A percentile compares a stretch with the other conserved stretches of the same genome.
These are phyloP conservation scores for Tridacna gigas DNA, from an alignment of 2,888 invertebrate species.

Conservation along the genomic window DNA sequence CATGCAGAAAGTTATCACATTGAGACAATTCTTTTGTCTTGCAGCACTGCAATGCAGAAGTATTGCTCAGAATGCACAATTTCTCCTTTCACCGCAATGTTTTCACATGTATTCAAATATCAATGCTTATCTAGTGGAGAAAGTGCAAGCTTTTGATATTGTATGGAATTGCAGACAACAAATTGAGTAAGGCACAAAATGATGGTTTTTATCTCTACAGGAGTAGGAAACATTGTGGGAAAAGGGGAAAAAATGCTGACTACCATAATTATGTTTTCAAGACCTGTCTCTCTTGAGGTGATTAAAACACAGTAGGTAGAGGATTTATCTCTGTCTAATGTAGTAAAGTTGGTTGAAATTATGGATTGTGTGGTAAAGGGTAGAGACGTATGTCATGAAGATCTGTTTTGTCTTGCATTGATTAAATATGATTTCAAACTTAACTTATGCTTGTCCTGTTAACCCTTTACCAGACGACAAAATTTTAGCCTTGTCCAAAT, in stretches of 20 bases:
- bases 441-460: not conserved
- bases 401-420: not conserved
- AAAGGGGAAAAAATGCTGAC: too few species aligned
- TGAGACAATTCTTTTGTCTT: not conserved
- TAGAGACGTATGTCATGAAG: not conserved
- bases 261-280: too few species aligned
- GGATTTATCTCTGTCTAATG: too few species aligned
- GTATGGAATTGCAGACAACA: too few species aligned
- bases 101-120: not conserved
- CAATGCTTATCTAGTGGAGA: too few species aligned
- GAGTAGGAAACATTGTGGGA: not conserved
- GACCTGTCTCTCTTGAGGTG: too few species aligned
- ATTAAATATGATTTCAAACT: not conserved
- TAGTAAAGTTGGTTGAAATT: not conserved
- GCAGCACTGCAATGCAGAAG: not conserved
- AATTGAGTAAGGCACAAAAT: too few species aligned
- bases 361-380: not conserved
- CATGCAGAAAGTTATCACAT: not conserved
- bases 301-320: too few species aligned
- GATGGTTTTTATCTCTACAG: not conserved
- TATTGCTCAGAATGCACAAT: not conserved
- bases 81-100: constrained; percentile 4
- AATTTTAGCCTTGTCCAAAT: too few species aligned
- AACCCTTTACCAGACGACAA: too few species aligned
- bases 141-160: too few species aligned